Evolutionary conservation across 2,888 invertebrate genomes (phyloP).

Genomic region (Archips crataeganus): DNA sequence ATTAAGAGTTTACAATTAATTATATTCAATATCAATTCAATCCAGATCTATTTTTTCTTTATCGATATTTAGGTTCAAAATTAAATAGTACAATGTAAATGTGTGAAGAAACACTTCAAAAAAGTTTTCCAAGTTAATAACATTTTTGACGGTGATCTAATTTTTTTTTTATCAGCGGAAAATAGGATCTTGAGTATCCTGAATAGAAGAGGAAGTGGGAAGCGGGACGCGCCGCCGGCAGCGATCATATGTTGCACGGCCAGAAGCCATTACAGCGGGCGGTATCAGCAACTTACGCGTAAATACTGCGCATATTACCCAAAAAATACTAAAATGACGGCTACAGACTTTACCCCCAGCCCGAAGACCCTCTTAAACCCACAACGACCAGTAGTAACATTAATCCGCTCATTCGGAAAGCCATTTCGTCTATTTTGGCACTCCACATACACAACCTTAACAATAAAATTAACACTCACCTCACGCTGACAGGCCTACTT

Average conservation of each 20-base stretch:
- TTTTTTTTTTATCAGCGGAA: background rate
- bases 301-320: slow-evolving; percentile 26
- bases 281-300: slow-evolving; percentile 6
- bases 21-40: too few relatives aligned
- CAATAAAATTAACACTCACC: slow-evolving; percentile 55
- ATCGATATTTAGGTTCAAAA: too few relatives aligned
- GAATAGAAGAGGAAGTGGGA: background rate
- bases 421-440: slow-evolving; percentile 67
- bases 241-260: slow-evolving; percentile 21
- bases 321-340: slow-evolving; percentile 3
- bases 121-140: too few relatives aligned
- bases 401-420: slow-evolving; percentile 56
- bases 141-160: too few relatives aligned
- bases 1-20: background rate
- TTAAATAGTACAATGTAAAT: too few relatives aligned
- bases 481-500: slow-evolving; percentile 24
- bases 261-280: slow-evolving; percentile 10
- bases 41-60: too few relatives aligned
- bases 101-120: too few relatives aligned
- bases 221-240: slow-evolving; percentile 25
- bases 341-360: background rate
- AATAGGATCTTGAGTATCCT: background rate
- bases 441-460: slow-evolving; percentile 48
- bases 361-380: slow-evolving; percentile 29
- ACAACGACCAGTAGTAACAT: slow-evolving; percentile 48